Percentiles rank a stretch among this genome's conserved stretches.
These are phyloP conservation scores for Phocoena phocoena DNA, from an alignment of 2,113 vertebrate species.

Conservation along the genomic window DNA sequence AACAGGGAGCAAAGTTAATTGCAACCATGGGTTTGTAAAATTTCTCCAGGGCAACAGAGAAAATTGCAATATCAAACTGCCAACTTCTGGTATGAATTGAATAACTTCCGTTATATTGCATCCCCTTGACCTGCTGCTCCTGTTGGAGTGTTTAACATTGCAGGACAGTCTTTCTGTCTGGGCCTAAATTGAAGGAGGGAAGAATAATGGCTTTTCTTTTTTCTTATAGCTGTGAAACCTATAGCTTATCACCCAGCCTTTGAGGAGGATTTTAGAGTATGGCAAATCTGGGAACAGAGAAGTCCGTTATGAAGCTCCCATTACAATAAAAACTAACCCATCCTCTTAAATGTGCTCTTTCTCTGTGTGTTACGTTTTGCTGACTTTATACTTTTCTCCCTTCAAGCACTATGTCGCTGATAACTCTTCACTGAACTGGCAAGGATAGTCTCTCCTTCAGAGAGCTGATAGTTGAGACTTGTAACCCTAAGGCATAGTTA, in stretches of 20 bases:
- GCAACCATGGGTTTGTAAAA: slow-evolving; percentile 30
- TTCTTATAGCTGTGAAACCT: slow-evolving; percentile 16
- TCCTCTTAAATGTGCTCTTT: slow-evolving; percentile 7
- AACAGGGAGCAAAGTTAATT: background rate
- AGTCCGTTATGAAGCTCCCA: slow-evolving; percentile 5
- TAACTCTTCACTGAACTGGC: background rate
- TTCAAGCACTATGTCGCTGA: background rate
- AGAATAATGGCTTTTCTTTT: background rate
- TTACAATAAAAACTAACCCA: background rate
- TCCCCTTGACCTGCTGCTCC: background rate
- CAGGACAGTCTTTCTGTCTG: background rate
- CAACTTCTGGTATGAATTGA: background rate
- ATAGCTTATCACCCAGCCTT: background rate
- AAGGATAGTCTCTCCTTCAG: background rate
- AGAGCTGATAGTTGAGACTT: slow-evolving; percentile 38
- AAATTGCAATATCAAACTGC: slow-evolving; percentile 17
- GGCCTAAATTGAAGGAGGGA: background rate
- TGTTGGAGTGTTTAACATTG: background rate
- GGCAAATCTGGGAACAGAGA: background rate
- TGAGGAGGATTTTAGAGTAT: slow-evolving; percentile 44
- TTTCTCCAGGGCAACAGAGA: background rate
- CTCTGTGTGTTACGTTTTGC: background rate
- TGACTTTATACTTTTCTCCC: background rate
- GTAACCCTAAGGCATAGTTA: slow-evolving; percentile 29
- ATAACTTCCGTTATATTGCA: background rate